Percentiles rank a stretch among this genome's conserved stretches.
Conservation (phyloP, 2,888 invertebrate species). For the Chloroclystis v-ata region DNA sequence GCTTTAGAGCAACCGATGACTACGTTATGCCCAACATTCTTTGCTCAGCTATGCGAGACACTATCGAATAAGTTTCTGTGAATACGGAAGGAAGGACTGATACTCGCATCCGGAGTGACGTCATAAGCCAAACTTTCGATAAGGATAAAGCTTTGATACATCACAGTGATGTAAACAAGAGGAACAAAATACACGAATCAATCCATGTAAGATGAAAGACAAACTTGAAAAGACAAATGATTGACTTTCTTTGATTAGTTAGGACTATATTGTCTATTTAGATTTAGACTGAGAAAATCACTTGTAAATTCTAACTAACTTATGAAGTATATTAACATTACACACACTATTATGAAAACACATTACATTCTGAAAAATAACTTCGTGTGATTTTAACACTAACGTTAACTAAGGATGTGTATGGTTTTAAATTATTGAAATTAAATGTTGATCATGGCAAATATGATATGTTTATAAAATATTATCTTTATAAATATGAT, state of each 20-base stretch:
- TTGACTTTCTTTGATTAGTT: background rate
- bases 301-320: too few species aligned
- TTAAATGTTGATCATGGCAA: too few species aligned
- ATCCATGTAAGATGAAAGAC: background rate
- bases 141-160: slow-evolving; percentile 22
- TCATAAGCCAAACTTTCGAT: slow-evolving; percentile 21
- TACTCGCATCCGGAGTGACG: slow-evolving; percentile 12
- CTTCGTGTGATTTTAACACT: too few species aligned
- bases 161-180: slow-evolving; percentile 18
- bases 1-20: slow-evolving; percentile 14
- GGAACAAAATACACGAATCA: slow-evolving; percentile 2
- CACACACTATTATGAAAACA: too few species aligned
- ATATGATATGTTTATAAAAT: too few species aligned
- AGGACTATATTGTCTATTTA: background rate
- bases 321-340: too few species aligned
- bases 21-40: slow-evolving; percentile 17
- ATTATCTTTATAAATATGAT: too few species aligned
- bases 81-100: slow-evolving; percentile 10
- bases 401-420: too few species aligned
- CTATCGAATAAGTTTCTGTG: slow-evolving; percentile 15
- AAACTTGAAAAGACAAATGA: slow-evolving; percentile 1
- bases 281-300: too few species aligned
- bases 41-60: slow-evolving; percentile 20
- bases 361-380: too few species aligned
- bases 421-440: too few species aligned